Evolutionary conservation across 2,797 vertebrate species (phyloP).

Genomic region (Melanotaenia maccullochi): DNA sequence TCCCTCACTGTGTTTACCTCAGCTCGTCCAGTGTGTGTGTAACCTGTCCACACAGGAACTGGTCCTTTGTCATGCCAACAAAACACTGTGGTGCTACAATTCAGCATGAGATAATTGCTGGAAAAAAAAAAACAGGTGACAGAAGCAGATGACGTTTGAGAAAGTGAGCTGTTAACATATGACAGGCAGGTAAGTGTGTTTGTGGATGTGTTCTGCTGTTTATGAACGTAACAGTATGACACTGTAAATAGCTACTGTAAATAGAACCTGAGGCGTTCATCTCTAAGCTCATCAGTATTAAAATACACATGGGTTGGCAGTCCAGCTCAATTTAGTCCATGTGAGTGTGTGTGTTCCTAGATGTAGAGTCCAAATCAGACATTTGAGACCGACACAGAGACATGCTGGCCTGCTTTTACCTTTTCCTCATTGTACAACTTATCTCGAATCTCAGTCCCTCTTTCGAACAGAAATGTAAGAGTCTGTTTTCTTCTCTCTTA

Average conservation of each 20-base stretch:
- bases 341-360: slow-evolving; percentile 1
- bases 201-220: slow-evolving; percentile 26
- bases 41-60: slow-evolving; percentile 38
- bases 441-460: slow-evolving; percentile 56
- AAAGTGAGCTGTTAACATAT: slow-evolving; percentile 54
- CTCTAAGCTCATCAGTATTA: slow-evolving; percentile 44
- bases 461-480: slow-evolving; percentile 10
- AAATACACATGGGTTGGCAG: slow-evolving; percentile 58
- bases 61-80: slow-evolving; percentile 55
- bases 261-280: slow-evolving; percentile 55
- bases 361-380: slow-evolving; percentile 17
- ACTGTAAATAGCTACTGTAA: slow-evolving; percentile 67
- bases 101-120: slow-evolving; percentile 20
- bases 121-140: neutral
- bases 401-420: slow-evolving; percentile 39
- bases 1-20: slow-evolving; percentile 53
- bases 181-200: slow-evolving; percentile 57
- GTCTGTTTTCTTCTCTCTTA: slow-evolving; percentile 22
- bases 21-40: slow-evolving; percentile 52
- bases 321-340: slow-evolving; percentile 21
- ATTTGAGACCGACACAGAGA: slow-evolving; percentile 35
- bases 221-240: slow-evolving; percentile 42
- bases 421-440: slow-evolving; percentile 51
- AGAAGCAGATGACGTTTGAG: slow-evolving; percentile 26
- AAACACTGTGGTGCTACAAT: slow-evolving; percentile 66